A percentile compares a stretch with the other conserved stretches of the same genome.
Conservation (phyloP, 2,113 vertebrate species). For the Drymodes brunneopygia region DNA sequence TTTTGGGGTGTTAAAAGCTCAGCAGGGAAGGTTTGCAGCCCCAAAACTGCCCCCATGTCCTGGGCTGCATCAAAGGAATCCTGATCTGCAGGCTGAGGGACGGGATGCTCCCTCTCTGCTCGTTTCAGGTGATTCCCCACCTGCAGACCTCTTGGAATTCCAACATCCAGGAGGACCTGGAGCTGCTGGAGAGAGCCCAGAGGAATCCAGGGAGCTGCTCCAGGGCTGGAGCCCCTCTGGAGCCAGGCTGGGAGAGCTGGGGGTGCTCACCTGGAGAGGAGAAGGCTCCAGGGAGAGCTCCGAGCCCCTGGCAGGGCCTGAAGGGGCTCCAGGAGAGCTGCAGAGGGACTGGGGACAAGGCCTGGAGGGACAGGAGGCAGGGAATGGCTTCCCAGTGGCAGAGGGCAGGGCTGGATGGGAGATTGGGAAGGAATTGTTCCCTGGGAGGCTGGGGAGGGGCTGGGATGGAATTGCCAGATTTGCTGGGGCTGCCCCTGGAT, state of each 20-base stretch:
- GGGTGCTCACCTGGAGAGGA: background rate
- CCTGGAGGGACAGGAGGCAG: background rate
- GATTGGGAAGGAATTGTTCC: background rate
- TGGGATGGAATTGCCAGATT: background rate
- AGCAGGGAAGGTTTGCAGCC: background rate
- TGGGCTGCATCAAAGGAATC: background rate
- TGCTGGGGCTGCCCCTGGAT: background rate
- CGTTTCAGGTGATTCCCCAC: background rate
- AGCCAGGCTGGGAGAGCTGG: background rate
- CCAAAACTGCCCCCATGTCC: background rate
- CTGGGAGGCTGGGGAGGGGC: background rate
- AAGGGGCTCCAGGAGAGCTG: background rate
- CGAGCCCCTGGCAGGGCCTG: background rate
- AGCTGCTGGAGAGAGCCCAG: background rate
- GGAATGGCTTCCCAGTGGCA: background rate
- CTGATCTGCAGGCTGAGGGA: background rate
- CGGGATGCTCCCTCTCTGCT: background rate
- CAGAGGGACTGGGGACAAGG: background rate
- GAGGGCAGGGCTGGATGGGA: background rate
- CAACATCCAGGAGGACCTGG: background rate
- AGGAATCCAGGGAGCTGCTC: fast-evolving
- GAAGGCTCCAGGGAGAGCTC: background rate
- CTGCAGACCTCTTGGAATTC: background rate
- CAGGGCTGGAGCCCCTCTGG: background rate
- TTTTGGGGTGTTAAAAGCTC: background rate